Evolutionary conservation across 2,113 vertebrate species (phyloP).

Genomic region (Sander lucioperca): DNA sequence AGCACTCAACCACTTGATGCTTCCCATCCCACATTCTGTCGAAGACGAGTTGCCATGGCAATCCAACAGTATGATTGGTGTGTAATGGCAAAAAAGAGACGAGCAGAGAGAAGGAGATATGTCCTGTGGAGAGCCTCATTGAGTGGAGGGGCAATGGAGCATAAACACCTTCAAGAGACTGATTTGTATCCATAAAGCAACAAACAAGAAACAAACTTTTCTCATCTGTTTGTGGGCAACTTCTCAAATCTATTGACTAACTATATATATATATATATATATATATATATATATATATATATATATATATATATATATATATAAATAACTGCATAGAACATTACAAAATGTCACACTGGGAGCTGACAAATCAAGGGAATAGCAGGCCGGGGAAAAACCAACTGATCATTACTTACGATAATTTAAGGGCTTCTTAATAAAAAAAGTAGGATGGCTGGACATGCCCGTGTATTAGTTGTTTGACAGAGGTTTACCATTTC

Average conservation of each 20-base stretch:
- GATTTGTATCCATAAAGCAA: conserved; percentile 37
- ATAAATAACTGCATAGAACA: too few relatives aligned
- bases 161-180: conserved; percentile 36
- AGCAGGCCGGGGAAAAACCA: background rate
- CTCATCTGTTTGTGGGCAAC: conserved; percentile 1
- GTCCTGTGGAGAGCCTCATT: conserved; percentile 69
- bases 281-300: too few relatives aligned
- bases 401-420: too few relatives aligned
- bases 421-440: too few relatives aligned
- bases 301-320: too few relatives aligned
- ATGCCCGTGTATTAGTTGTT: background rate
- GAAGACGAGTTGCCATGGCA: conserved; percentile 72
- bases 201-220: conserved; percentile 6
- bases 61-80: conserved; percentile 64
- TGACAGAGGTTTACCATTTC: background rate
- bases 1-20: conserved; percentile 63
- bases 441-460: too few relatives aligned
- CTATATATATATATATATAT: too few relatives aligned
- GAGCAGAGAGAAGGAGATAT: conserved; percentile 34
- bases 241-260: background rate
- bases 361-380: background rate
- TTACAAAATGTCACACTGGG: background rate
- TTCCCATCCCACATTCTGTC: conserved; percentile 62
- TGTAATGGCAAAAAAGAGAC: conserved; percentile 37
- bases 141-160: conserved; percentile 55